Percentiles rank a stretch among this genome's conserved stretches.
phyloP scores from a whole-genome alignment of 2,888 invertebrate species.

The Zygothrica quintamaculata region DNA sequence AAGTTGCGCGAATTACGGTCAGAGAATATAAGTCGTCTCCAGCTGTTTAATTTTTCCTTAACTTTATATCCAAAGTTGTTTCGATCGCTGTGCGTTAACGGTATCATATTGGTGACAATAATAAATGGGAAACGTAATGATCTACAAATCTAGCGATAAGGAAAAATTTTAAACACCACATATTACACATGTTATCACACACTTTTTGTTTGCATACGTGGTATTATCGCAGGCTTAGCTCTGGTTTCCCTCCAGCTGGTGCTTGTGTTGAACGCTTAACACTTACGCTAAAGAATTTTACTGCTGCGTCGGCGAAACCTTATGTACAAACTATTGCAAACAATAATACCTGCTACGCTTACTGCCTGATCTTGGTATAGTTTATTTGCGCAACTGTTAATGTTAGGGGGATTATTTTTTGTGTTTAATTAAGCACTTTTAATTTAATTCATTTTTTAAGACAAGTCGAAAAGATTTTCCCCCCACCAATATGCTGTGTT shows the following conservation, averaged over 20 bases:
- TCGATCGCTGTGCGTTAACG: constrained; percentile 91
- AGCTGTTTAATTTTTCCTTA: constrained; percentile 90
- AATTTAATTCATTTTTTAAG: constrained; percentile 72
- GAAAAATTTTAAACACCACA: constrained; percentile 14
- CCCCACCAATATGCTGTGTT: constrained; percentile 70
- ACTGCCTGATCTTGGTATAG: constrained; percentile 19
- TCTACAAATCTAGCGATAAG: constrained; percentile 2
- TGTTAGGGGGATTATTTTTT: constrained; percentile 31
- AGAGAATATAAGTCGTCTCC: constrained; percentile 94
- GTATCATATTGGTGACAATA: constrained; percentile 70
- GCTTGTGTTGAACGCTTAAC: constrained; percentile 28
- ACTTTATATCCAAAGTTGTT: constrained; percentile 88
- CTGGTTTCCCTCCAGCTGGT: constrained; percentile 43
- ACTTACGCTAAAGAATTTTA: constrained; percentile 51
- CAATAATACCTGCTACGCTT: constrained; percentile 53
- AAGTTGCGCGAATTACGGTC: constrained; percentile 97
- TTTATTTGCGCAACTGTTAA: constrained; percentile 63
- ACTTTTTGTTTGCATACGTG: constrained; percentile 81
- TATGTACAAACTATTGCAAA: constrained; percentile 27
- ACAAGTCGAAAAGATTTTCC: constrained; percentile 31
- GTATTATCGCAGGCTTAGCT: constrained; percentile 71
- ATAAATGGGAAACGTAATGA: not conserved
- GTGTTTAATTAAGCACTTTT: constrained; percentile 30
- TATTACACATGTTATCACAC: constrained; percentile 41
- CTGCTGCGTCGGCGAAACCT: constrained; percentile 40